Conservation (phyloP, 2,113 vertebrate species). For the Xenus cinereus region DNA sequence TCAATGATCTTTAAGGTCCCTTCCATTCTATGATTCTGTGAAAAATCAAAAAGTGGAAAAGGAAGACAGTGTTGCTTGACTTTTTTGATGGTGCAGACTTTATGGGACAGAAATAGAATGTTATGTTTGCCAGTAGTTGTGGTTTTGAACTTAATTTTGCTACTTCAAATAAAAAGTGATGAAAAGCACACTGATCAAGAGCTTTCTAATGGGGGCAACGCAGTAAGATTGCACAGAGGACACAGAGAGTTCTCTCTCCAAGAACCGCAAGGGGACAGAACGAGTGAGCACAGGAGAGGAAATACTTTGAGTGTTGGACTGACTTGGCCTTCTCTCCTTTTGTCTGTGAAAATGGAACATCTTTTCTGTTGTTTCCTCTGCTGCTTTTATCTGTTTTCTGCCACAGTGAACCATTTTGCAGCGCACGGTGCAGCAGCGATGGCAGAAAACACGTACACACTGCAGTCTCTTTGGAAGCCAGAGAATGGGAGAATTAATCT, state of each 20-base stretch:
- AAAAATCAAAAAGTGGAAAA: neutral
- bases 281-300: neutral
- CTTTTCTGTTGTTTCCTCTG: neutral
- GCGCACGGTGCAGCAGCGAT: neutral
- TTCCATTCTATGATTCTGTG: neutral
- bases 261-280: neutral
- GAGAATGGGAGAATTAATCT: neutral
- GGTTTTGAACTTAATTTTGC: neutral
- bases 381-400: neutral
- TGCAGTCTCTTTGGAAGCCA: neutral
- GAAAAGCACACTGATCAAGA: neutral
- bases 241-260: neutral
- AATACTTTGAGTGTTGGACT: neutral
- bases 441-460: neutral
- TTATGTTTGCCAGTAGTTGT: neutral
- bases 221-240: neutral
- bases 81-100: neutral
- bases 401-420: neutral
- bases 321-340: neutral
- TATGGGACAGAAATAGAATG: neutral
- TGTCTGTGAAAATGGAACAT: neutral
- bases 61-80: neutral
- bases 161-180: neutral
- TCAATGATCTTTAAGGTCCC: too few species aligned
- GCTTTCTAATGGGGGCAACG: neutral